These are phyloP conservation scores for Sicus ferrugineus DNA, from an alignment of 2,888 invertebrate genomes.

Conservation along the genomic window DNA sequence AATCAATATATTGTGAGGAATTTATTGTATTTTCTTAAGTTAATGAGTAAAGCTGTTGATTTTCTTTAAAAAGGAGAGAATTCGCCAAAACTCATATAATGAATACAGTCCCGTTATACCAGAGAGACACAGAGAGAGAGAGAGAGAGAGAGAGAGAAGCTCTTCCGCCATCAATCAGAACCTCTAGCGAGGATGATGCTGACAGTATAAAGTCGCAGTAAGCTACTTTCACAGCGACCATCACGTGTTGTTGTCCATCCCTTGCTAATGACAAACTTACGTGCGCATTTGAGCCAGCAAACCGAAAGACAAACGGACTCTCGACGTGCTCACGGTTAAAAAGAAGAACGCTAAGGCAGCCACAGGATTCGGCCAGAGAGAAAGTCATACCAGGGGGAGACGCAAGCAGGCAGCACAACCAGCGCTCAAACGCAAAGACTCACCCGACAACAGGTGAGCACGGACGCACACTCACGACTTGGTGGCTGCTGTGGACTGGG, in stretches of 20 bases:
- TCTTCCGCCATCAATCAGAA: background rate
- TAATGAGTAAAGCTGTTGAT: too few relatives aligned
- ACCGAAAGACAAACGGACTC: background rate
- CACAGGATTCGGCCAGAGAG: background rate
- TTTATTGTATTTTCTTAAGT: too few relatives aligned
- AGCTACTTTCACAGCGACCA: background rate
- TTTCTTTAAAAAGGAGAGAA: too few relatives aligned
- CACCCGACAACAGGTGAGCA: background rate
- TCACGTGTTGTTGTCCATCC: slow-evolving; percentile 7
- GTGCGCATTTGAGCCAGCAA: slow-evolving; percentile 10
- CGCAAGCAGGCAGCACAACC: background rate
- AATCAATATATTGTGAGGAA: too few relatives aligned
- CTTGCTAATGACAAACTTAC: slow-evolving; percentile 27
- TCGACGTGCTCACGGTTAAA: background rate
- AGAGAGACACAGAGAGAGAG: too few relatives aligned
- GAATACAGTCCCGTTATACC: too few relatives aligned
- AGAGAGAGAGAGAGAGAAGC: too few relatives aligned
- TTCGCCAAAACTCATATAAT: too few relatives aligned
- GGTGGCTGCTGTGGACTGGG: too few relatives aligned
- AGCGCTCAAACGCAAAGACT: background rate
- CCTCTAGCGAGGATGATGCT: background rate
- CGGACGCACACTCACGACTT: too few relatives aligned
- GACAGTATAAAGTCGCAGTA: slow-evolving; percentile 6
- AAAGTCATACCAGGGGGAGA: background rate
- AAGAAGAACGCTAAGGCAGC: background rate